Base-by-base conservation (phyloP, 2,888 invertebrate species). In the Eupithecia pulchellata region DNA sequence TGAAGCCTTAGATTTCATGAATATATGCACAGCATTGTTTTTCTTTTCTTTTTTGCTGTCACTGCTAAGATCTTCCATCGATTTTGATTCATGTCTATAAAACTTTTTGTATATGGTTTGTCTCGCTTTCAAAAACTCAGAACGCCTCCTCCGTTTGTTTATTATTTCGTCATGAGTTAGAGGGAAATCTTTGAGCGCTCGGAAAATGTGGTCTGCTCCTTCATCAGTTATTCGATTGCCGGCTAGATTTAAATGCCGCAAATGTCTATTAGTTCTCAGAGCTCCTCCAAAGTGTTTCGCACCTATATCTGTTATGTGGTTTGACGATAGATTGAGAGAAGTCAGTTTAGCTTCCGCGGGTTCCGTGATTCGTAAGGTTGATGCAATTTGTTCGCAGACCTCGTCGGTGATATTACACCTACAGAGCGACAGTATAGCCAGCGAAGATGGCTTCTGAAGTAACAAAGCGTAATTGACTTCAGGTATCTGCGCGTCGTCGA, bases 211-310 rank as follows among this genome's bases (percentile, higher is more conserved):
- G 25, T 74, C 61, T 8, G 86, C 88, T 17, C 90, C 91, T 11
- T 78, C 79, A 68, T 90, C 89, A 52, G 77, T 69, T 20, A 91
- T 86, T 69, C 72, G 83, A 80, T 91, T 91, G 71, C 83, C 86
- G 2, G 90, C 82, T 71, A 90, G 73, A 81, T 89, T 91, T 67
- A 91, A 86, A 84, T 88, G 89, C 72, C 86, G 81, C 82, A 92
- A 85, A 78, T 78, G 79, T 77, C 90, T 86, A 82, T 91, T 91
- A 69, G 74, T 84, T 79, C 87, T 84, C 39, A 91, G 77, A 75
- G 86, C 85, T 74, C 79, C 79, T 39, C 81, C 84, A 36, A 90
- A 76, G 76, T 80, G 66, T 80, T 83, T 83, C n/a, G 84, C 87
- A 66, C 89, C 91, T 42, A 73, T 75, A 75, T 91, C 87, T n/a